Conservation (phyloP, 2,888 invertebrate genomes). For the Lasioglossum marginatum region DNA sequence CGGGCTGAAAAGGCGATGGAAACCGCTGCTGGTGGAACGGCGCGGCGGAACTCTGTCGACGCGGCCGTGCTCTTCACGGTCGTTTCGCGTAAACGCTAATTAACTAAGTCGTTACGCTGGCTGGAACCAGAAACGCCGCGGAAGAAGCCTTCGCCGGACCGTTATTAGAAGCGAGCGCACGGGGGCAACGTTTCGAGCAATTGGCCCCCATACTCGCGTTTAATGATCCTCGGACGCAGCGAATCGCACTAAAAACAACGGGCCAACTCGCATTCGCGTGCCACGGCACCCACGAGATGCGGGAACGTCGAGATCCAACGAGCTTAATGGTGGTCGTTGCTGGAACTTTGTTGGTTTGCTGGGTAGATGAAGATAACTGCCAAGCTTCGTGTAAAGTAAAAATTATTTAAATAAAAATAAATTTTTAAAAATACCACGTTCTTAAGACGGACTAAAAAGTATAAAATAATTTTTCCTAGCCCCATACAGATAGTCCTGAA, state of each 20-base stretch:
- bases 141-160: slow-evolving; percentile 39
- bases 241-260: slow-evolving; percentile 18
- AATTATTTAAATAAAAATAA: too few relatives aligned
- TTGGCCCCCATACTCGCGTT: slow-evolving; percentile 32
- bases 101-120: slow-evolving; percentile 61
- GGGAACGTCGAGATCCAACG: not conserved
- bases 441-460: too few relatives aligned
- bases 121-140: slow-evolving; percentile 33
- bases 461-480: too few relatives aligned
- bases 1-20: slow-evolving; percentile 18
- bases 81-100: slow-evolving; percentile 64
- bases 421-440: too few relatives aligned
- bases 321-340: not conserved
- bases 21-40: slow-evolving; percentile 32
- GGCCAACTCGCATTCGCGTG: slow-evolving; percentile 19
- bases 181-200: slow-evolving; percentile 38
- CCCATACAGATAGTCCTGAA: too few relatives aligned
- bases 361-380: not conserved
- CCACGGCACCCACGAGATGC: slow-evolving; percentile 1
- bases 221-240: slow-evolving; percentile 20
- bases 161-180: slow-evolving; percentile 53
- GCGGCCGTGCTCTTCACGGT: slow-evolving; percentile 48
- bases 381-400: too few relatives aligned
- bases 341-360: not conserved
- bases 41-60: slow-evolving; percentile 32